A percentile compares a stretch with the other conserved stretches of the same genome.
These are phyloP conservation scores for Linnaemya vulpina DNA, from an alignment of 2,888 invertebrate species.

Conservation along the genomic window DNA sequence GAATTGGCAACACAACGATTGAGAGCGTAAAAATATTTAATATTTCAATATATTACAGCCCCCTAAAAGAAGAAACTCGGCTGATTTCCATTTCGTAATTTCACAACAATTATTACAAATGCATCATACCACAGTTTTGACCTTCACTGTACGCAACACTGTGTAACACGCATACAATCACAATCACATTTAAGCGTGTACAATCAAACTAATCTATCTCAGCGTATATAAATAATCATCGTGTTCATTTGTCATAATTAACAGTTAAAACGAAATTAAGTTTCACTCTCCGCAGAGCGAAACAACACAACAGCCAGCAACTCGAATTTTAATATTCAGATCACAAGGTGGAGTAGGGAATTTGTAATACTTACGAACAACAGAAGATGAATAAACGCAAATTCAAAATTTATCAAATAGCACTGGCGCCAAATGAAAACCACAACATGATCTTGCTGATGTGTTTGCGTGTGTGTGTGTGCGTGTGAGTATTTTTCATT, in stretches of 20 bases:
- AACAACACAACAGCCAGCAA: conserved; percentile 18
- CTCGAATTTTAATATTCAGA: conserved; percentile 51
- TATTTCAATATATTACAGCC: too few species aligned
- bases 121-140: background rate
- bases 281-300: conserved; percentile 56
- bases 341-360: conserved; percentile 28
- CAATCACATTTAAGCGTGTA: conserved; percentile 1
- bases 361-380: conserved; percentile 27
- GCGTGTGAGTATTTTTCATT: background rate
- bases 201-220: conserved; percentile 46
- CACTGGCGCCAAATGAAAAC: conserved; percentile 68
- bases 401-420: conserved; percentile 68
- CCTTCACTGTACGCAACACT: conserved; percentile 15
- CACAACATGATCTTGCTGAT: conserved; percentile 48
- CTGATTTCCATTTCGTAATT: too few species aligned
- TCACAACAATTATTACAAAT: too few species aligned
- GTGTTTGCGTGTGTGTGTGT: background rate
- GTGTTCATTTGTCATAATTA: conserved; percentile 73
- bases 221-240: conserved; percentile 63
- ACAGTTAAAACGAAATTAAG: conserved; percentile 73
- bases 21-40: too few species aligned
- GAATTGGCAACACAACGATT: too few species aligned
- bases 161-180: conserved; percentile 25
- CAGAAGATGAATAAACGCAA: conserved; percentile 52
- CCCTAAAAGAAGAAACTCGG: too few species aligned